Conservation (phyloP, 2,797 vertebrate genomes). For the Limnodromus scolopaceus region DNA sequence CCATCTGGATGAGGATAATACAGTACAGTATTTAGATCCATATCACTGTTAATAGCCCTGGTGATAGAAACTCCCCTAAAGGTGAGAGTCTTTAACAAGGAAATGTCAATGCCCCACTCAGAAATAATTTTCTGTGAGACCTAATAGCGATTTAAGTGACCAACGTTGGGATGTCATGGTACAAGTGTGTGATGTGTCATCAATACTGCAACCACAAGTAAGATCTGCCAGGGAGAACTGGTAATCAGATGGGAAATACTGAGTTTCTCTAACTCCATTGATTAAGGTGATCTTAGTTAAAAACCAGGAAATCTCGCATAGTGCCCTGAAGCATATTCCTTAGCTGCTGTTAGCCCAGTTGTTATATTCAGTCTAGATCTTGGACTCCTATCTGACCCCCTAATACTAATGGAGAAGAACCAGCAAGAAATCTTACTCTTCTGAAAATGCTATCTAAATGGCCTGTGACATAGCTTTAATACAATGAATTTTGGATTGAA, state of each 20-base stretch:
- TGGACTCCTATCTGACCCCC: neutral
- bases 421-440: neutral
- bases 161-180: neutral
- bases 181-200: neutral
- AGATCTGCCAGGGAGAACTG: neutral
- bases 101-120: constrained; percentile 66
- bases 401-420: neutral
- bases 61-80: constrained; percentile 48
- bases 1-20: constrained; percentile 22
- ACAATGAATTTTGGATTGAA: neutral
- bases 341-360: neutral
- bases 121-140: constrained; percentile 46
- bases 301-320: neutral
- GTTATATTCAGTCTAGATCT: neutral
- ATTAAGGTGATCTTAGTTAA: neutral
- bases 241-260: neutral
- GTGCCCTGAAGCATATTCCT: neutral
- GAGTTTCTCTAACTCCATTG: neutral
- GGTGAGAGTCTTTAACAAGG: constrained; percentile 62
- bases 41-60: constrained; percentile 57
- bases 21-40: constrained; percentile 46
- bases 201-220: neutral
- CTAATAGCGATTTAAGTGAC: constrained; percentile 51
- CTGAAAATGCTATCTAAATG: neutral
- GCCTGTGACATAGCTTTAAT: neutral